Conservation (phyloP, 2,797 vertebrate genomes). For the Sebastes trivittatus region DNA sequence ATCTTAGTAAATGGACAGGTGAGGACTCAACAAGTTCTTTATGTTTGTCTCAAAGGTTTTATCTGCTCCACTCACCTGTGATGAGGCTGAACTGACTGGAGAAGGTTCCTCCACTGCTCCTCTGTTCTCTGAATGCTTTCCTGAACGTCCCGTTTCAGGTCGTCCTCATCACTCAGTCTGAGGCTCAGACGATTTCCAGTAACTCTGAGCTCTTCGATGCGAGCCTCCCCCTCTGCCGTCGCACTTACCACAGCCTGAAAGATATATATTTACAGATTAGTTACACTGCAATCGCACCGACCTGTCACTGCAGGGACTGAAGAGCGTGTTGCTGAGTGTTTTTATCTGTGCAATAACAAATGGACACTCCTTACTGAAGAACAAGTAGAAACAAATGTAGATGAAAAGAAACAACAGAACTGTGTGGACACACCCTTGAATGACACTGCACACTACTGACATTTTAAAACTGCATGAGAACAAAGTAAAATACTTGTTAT, state of each 20-base stretch:
- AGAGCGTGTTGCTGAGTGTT: background rate
- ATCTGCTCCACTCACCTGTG: constrained; percentile 12
- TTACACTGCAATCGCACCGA: background rate
- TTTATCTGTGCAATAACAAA: background rate
- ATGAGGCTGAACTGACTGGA: constrained; percentile 9
- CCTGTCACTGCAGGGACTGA: background rate
- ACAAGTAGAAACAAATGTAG: constrained; percentile 36
- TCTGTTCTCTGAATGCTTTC: constrained; percentile 13
- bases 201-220: constrained; percentile 4
- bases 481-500: background rate
- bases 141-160: constrained; percentile 35
- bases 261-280: background rate
- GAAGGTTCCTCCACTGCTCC: background rate
- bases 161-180: background rate
- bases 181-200: background rate
- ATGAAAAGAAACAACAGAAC: background rate
- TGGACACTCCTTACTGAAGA: constrained; percentile 17
- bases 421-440: constrained; percentile 13
- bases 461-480: background rate
- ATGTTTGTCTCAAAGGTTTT: background rate
- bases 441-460: background rate
- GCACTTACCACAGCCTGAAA: constrained; percentile 25
- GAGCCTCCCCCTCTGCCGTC: background rate
- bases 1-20: background rate
- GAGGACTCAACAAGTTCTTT: background rate